These are phyloP conservation scores for Papilio aristodemus DNA, from an alignment of 1,140 invertebrate species.

Conservation along the genomic window DNA sequence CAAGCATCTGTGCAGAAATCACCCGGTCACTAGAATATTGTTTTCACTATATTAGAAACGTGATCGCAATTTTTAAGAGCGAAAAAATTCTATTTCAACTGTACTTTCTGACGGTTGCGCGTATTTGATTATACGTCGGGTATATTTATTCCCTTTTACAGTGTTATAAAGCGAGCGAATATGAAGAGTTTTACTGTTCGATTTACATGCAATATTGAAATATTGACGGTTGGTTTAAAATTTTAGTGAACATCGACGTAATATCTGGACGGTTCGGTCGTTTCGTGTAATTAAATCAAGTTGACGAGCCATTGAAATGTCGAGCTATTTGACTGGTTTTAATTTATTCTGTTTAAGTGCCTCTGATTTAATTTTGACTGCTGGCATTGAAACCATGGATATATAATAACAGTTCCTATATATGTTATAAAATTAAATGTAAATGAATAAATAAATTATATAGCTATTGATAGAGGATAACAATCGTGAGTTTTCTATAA, in stretches of 20 bases:
- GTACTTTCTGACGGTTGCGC: conserved; percentile 57
- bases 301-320: conserved; percentile 26
- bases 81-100: conserved; percentile 76
- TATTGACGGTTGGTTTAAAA: conserved; percentile 60
- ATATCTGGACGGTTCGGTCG: conserved; percentile 32
- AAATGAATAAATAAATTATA: too few relatives aligned
- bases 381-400: not conserved
- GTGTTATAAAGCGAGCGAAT: conserved; percentile 73
- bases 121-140: conserved; percentile 73
- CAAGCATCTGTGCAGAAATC: conserved; percentile 76
- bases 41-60: conserved; percentile 81
- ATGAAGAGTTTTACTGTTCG: conserved; percentile 69
- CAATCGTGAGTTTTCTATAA: too few relatives aligned
- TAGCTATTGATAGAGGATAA: too few relatives aligned
- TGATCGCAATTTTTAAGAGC: conserved; percentile 78
- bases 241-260: conserved; percentile 45
- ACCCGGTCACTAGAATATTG: conserved; percentile 80
- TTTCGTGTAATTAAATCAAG: conserved; percentile 30
- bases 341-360: conserved; percentile 21
- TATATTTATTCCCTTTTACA: conserved; percentile 69
- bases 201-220: conserved; percentile 75
- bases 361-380: conserved; percentile 2
- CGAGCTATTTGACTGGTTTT: conserved; percentile 14
- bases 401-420: not conserved
- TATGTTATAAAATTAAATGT: too few relatives aligned